These are phyloP conservation scores for Pteronura brasiliensis DNA, from an alignment of 2,113 vertebrate species.

Conservation along the genomic window DNA sequence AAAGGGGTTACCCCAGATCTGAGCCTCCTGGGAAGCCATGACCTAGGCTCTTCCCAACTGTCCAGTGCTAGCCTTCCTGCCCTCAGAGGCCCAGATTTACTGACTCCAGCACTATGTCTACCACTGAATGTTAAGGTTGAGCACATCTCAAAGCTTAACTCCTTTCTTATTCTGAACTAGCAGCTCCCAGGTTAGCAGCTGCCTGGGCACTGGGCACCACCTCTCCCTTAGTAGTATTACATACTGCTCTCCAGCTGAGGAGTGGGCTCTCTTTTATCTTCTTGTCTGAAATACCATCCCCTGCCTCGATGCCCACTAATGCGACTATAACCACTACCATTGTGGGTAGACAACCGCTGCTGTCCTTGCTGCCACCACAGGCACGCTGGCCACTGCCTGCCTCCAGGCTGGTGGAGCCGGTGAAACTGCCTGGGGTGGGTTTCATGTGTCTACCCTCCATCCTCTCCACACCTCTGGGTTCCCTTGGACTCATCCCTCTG, in stretches of 20 bases:
- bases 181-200: neutral
- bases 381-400: neutral
- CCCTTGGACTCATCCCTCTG: neutral
- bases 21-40: neutral
- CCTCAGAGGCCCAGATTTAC: neutral
- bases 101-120: neutral
- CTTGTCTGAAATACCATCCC: neutral
- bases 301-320: rapidly evolving
- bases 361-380: rapidly evolving
- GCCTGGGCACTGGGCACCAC: neutral
- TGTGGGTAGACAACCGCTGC: no score
- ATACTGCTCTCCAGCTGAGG: neutral
- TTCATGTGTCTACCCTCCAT: rapidly evolving
- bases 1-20: neutral
- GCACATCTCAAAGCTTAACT: neutral
- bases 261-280: neutral
- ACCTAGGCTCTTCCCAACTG: neutral
- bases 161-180: neutral
- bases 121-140: neutral
- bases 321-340: neutral
- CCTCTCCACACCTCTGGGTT: no score
- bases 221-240: neutral
- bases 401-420: neutral
- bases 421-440: neutral
- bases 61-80: neutral